Evolutionary conservation across 2,888 invertebrate genomes (phyloP), one percentile per base, ranked within the genome.

Genomic region (Uloborus plumipes): DNA sequence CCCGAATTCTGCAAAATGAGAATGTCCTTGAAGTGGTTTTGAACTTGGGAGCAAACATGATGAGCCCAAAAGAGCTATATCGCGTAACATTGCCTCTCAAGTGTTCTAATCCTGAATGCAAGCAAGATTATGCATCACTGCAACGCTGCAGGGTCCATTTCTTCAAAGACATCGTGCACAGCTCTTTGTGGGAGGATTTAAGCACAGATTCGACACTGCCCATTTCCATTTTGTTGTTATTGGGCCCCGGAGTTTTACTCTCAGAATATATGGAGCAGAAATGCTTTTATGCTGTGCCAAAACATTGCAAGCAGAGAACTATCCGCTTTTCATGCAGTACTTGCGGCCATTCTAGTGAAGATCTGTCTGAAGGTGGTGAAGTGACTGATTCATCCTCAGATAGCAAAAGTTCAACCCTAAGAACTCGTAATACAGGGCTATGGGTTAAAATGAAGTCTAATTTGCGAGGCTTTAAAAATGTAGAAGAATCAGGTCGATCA

Each of bases 371-470:
- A 31, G 7, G 11, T 4, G 55, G 55, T 39, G 2, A 26, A 13
- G 31, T n/a, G 4, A 7, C 9, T 49, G 26, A 59, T 16, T 16
- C n/a, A 20, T 26, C 26, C 4, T 20, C n/a, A n/a, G 13, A 15
- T 58, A 39, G 20, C 7, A 49, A 49, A 14, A 31, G 16, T 58
- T 2, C 11, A 26, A 2, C 18, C 18, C 7, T 26, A 15, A 51
- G 51, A n/a, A 22, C n/a, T 59, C 13, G 11, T 49, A 20, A 58
- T 14, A 39, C 55, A 18, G 74, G 64, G 20, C 39, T 81, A 20
- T 81, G 80, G 80, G 80, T 81, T 16, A 81, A 74, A 67, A 50
- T 81, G n/a, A 74, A 75, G 51, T 47, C 74, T n/a, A 74, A 74
- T 64, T 47, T 81, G 6, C 74, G 59, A 74, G 80, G 80, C 22